Percentiles rank a stretch among this genome's conserved stretches.
phyloP scores from a whole-genome alignment of 2,113 vertebrate genomes.

The Ctenodactylus gundi region DNA sequence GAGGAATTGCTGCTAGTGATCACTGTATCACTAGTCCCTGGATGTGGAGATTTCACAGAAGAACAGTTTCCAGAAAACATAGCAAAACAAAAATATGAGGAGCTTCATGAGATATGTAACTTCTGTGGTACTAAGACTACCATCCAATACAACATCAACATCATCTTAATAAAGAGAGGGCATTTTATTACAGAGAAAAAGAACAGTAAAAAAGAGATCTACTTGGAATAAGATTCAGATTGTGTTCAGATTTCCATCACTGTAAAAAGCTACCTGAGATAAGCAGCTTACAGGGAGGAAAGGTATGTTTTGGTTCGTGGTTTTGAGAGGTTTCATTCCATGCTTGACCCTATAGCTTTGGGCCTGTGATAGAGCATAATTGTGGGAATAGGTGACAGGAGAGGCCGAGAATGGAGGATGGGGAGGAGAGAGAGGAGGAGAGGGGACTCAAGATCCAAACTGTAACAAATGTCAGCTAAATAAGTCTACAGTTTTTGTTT shows the following conservation, averaged over 20 bases:
- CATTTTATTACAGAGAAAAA: neutral
- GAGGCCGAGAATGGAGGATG: neutral
- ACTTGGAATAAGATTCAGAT: neutral
- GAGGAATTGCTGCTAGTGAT: neutral
- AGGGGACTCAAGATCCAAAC: neutral
- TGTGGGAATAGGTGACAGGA: neutral
- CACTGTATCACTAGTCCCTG: neutral
- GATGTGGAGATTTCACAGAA: neutral
- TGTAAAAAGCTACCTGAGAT: neutral
- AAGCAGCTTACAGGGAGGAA: neutral
- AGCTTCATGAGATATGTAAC: neutral
- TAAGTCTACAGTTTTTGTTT: neutral
- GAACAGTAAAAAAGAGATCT: neutral
- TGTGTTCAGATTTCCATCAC: neutral
- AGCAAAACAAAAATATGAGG: neutral
- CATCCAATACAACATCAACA: no score
- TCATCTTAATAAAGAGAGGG: neutral
- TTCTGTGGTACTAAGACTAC: neutral
- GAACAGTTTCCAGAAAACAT: neutral
- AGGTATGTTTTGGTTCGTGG: no score
- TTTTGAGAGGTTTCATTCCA: neutral
- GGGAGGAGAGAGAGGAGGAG: no score
- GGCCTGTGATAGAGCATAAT: neutral
- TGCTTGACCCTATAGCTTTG: neutral
- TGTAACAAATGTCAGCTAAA: neutral